Percentiles rank a stretch among this genome's conserved stretches.
Conservation (phyloP, 2,113 vertebrate genomes). For the Lanius collurio region DNA sequence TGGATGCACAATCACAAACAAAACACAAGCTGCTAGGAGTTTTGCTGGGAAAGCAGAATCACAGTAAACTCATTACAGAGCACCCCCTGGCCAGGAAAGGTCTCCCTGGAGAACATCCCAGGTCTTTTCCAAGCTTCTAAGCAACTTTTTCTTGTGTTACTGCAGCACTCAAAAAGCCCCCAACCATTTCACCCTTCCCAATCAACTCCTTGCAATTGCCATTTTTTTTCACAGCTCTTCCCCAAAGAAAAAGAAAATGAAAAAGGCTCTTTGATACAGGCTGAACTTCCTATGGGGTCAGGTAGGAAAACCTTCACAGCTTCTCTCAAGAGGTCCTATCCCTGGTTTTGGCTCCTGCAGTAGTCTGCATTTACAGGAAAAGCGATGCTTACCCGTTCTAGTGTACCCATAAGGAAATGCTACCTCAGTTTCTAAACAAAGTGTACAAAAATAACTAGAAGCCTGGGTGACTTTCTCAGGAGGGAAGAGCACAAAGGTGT, state of each 20-base stretch:
- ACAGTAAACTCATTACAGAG: not conserved
- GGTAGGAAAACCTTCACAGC: not conserved
- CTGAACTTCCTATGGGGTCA: not conserved
- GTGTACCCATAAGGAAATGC: not conserved
- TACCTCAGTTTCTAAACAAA: not conserved
- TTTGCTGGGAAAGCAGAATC: not conserved
- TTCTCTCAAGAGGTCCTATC: accelerated
- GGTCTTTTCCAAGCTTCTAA: not conserved
- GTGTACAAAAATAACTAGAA: not conserved
- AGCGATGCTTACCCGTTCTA: not conserved
- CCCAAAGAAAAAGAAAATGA: not conserved
- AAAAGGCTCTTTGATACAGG: not conserved
- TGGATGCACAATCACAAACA: not conserved
- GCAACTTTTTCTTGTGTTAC: not conserved
- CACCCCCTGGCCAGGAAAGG: not conserved
- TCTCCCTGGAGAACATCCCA: not conserved
- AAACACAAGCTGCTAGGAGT: not conserved
- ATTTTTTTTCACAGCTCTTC: not conserved
- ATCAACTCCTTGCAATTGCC: not conserved
- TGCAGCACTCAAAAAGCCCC: not conserved
- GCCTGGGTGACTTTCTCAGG: not conserved
- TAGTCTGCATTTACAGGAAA: not conserved
- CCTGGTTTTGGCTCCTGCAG: not conserved
- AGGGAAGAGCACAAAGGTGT: not conserved
- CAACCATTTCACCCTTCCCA: not conserved